Percentiles rank a stretch among this genome's conserved stretches.
Evolutionary conservation across 2,888 invertebrate species (phyloP).

Genomic region (Acanthococcus lagerstroemiae): DNA sequence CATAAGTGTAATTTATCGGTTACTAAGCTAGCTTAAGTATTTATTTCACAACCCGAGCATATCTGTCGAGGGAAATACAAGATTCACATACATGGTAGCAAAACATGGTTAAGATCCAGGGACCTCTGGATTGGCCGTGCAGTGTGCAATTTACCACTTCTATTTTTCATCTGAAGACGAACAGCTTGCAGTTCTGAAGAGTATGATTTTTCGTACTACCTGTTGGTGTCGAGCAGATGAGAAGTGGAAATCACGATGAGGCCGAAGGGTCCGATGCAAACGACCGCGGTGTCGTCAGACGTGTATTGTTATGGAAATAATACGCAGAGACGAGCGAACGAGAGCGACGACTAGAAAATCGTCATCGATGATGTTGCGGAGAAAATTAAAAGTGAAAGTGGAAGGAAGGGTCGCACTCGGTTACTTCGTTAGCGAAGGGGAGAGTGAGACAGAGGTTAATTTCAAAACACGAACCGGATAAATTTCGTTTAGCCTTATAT

Average conservation of each 20-base stretch:
- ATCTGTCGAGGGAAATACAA: no score
- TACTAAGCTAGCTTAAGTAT: no score
- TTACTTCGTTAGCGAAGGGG: background rate
- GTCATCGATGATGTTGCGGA: background rate
- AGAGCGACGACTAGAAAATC: background rate
- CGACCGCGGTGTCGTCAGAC: background rate
- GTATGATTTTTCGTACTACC: no score
- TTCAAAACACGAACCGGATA: conserved; percentile 31
- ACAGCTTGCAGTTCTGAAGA: no score
- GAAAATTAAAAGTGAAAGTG: background rate
- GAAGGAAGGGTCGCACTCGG: background rate
- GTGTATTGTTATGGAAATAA: background rate
- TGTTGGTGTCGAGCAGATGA: background rate
- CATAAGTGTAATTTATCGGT: no score
- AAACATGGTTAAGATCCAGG: no score
- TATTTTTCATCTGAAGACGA: no score
- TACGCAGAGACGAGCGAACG: no score
- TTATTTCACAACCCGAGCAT: no score
- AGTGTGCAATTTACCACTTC: no score
- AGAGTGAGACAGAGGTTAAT: conserved; percentile 20
- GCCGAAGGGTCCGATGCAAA: background rate
- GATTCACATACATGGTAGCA: background rate
- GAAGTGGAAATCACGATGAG: background rate
- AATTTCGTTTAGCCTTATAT: conserved; percentile 31
- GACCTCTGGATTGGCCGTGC: no score